Evolutionary conservation across 2,888 invertebrate genomes (phyloP), one percentile per base, ranked within the genome.

Genomic region (Chalcis sispes): DNA sequence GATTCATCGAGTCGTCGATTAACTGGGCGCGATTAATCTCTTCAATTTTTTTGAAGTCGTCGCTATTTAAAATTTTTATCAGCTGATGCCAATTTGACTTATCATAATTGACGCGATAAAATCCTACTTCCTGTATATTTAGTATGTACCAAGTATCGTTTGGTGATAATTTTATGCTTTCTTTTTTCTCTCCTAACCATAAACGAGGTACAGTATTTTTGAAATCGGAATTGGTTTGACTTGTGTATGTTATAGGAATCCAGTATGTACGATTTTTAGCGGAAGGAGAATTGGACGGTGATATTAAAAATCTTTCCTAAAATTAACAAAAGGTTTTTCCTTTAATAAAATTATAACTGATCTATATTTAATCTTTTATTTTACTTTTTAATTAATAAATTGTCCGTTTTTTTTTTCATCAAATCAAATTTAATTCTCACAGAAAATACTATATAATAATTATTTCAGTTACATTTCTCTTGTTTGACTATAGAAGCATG

Each of bases 21-120:
- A 98, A 89, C 84, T 96, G 95, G 0, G 96, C 96, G 32, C 97
- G 90, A 82, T 95, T 96, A 69, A 95, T 89, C 1, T 91, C 89
- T 15, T 94, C 92, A 58, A 97, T 92, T 20, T 83, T 83, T 0
- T 85, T 73, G 79, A 89, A 92, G 3, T 90, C 89, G 0, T 89
- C 88, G 46, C 91, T 90, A 79, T 91, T 90, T 59, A 96, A 88
- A 0, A 92, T 90, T 1, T 89, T 81, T 1, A 89, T 87, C n/a
- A 96, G 87, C 69, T 94, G 88, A 52, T 91, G 89, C 95, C 95
- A 96, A 88, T 95, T 95, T 65, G 90, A 89, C 1, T 89, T 84
- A 85, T 95, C 95, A 86, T 96, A 96, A 89, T 95, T 95, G 56
- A 95, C 93, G 77, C 94, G 92, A 89, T 94, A 95, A 0, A 58